Evolutionary conservation across 2,113 vertebrate genomes (phyloP).

Genomic region (Lethenteron reissneri): DNA sequence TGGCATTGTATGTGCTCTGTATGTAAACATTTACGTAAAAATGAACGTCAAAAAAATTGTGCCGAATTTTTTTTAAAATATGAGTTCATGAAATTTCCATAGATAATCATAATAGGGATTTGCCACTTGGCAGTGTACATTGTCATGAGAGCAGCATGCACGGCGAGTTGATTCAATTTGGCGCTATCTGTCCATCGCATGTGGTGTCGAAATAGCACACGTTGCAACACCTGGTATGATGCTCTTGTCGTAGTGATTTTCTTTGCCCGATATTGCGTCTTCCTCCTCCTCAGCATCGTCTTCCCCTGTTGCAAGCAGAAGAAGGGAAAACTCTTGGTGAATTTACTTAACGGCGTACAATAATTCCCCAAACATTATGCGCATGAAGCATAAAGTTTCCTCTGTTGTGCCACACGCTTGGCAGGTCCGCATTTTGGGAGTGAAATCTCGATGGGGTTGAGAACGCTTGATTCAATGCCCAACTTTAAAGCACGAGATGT

Average conservation of each 20-base stretch:
- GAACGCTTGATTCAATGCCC: too few relatives aligned
- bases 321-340: too few relatives aligned
- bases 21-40: too few relatives aligned
- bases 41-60: neutral
- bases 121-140: neutral
- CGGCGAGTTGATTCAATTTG: neutral
- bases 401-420: too few relatives aligned
- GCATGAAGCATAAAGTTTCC: too few relatives aligned
- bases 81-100: neutral
- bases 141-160: neutral
- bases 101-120: neutral
- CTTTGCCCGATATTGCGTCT: constrained; percentile 20
- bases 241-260: constrained; percentile 24
- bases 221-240: constrained; percentile 41
- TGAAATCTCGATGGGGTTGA: too few relatives aligned
- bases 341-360: too few relatives aligned
- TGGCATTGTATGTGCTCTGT: too few relatives aligned
- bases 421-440: too few relatives aligned
- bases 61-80: too few relatives aligned
- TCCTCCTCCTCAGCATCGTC: constrained; percentile 33
- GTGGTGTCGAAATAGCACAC: neutral
- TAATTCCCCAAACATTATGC: too few relatives aligned
- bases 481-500: too few relatives aligned
- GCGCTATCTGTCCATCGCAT: neutral
- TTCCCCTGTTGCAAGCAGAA: constrained; percentile 7